phyloP scores from a whole-genome alignment of 2,888 invertebrate genomes.

The Tachina lurida region DNA sequence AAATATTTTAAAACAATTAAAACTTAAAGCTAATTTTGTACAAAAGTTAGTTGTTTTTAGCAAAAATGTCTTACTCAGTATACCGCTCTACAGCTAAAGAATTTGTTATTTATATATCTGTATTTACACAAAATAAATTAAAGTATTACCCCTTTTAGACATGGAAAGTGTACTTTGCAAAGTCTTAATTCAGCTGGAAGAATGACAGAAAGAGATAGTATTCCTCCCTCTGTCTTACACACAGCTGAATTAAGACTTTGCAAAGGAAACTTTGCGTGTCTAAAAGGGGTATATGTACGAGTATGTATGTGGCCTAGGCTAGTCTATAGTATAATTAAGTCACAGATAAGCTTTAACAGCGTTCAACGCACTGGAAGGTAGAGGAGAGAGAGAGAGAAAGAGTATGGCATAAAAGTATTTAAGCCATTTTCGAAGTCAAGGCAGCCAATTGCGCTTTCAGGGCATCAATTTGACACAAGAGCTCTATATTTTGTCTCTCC shows the following conservation, averaged over 20 bases:
- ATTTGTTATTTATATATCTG: conserved; percentile 2
- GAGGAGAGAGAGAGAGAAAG: background rate
- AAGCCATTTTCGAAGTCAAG: conserved; percentile 75
- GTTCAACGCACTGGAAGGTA: conserved; percentile 59
- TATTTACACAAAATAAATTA: conserved; percentile 1
- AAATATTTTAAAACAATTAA: conserved; percentile 43
- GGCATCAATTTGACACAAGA: conserved; percentile 88
- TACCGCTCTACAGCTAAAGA: conserved; percentile 60
- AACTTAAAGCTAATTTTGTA: conserved; percentile 40
- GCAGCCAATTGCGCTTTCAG: conserved; percentile 86
- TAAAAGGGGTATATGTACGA: too few species aligned
- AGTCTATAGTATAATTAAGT: conserved; percentile 29
- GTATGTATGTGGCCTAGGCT: background rate
- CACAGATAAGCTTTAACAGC: conserved; percentile 65
- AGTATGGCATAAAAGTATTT: background rate
- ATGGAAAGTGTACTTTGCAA: too few species aligned
- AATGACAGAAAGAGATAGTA: too few species aligned
- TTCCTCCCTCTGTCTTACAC: too few species aligned
- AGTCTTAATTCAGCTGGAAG: too few species aligned
- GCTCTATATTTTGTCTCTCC: conserved; percentile 92
- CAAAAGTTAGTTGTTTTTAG: conserved; percentile 24
- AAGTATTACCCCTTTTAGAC: background rate
- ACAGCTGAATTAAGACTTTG: too few species aligned
- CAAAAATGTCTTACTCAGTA: conserved; percentile 35
- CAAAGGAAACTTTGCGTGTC: too few species aligned